These are phyloP conservation scores for Prunella fulvescens DNA, from an alignment of 2,113 vertebrate species.

Conservation along the genomic window DNA sequence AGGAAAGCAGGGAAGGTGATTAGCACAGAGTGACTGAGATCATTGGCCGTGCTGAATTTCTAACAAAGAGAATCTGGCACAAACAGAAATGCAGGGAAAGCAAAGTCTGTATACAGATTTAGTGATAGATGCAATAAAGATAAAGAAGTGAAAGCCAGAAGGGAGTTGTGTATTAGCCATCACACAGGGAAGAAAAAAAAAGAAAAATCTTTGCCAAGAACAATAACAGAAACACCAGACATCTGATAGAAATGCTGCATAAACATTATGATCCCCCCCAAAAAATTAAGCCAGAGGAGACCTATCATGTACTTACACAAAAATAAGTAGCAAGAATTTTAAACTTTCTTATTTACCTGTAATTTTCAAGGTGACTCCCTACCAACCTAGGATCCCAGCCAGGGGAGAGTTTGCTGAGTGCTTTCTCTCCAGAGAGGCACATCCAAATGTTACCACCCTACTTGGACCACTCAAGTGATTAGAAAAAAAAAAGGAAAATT, in stretches of 20 bases:
- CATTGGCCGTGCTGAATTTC: neutral
- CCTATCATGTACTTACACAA: neutral
- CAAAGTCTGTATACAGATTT: neutral
- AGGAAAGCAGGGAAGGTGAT: neutral
- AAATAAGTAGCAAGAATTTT: neutral
- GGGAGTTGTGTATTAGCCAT: neutral
- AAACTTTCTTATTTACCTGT: neutral
- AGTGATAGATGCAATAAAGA: neutral
- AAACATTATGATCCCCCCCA: neutral
- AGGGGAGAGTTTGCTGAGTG: neutral
- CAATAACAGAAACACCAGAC: neutral
- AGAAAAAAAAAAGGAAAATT: neutral
- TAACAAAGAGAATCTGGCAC: neutral
- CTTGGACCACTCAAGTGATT: neutral
- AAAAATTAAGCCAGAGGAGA: neutral
- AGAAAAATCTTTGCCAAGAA: neutral
- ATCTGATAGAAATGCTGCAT: accelerated
- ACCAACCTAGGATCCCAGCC: neutral
- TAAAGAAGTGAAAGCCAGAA: neutral
- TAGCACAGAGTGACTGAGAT: conserved; percentile 1
- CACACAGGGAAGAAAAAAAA: neutral
- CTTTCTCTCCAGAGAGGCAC: neutral
- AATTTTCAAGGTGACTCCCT: neutral
- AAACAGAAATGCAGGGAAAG: neutral
- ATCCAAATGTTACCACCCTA: neutral